phyloP scores from a whole-genome alignment of 2,888 invertebrate genomes.

The Dascillus cervinus region DNA sequence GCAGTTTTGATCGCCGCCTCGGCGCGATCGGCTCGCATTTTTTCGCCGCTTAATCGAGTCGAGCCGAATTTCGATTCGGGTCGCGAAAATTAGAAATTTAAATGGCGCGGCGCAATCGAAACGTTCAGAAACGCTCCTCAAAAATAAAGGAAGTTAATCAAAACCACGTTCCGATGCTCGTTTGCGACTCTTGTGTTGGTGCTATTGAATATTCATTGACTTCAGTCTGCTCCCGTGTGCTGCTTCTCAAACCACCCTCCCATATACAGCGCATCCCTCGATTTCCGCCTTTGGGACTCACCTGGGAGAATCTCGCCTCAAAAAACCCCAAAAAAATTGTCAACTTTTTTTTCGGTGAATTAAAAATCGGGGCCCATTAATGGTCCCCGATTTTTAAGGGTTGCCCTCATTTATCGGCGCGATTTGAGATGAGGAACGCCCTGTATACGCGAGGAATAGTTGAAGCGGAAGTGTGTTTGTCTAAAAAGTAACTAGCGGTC shows the following conservation, averaged over 20 bases:
- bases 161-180: conserved; percentile 26
- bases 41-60: not conserved
- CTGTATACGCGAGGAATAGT: too few species aligned
- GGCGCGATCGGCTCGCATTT: conserved; percentile 1
- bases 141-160: conserved; percentile 12
- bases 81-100: not conserved
- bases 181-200: conserved; percentile 28
- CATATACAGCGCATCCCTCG: conserved; percentile 13
- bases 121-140: too few species aligned
- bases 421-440: too few species aligned
- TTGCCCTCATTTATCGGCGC: too few species aligned
- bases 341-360: too few species aligned
- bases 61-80: not conserved
- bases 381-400: too few species aligned
- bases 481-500: too few species aligned
- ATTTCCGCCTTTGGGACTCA: too few species aligned
- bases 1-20: conserved; percentile 19
- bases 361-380: too few species aligned
- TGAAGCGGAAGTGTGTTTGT: too few species aligned
- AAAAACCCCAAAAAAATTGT: too few species aligned
- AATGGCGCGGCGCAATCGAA: not conserved
- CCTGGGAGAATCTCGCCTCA: too few species aligned
- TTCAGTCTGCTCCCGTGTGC: conserved; percentile 16
- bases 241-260: conserved; percentile 15
- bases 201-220: conserved; percentile 31